Evolutionary conservation across 2,888 invertebrate genomes (phyloP).

Genomic region (Chymomyza amoena): DNA sequence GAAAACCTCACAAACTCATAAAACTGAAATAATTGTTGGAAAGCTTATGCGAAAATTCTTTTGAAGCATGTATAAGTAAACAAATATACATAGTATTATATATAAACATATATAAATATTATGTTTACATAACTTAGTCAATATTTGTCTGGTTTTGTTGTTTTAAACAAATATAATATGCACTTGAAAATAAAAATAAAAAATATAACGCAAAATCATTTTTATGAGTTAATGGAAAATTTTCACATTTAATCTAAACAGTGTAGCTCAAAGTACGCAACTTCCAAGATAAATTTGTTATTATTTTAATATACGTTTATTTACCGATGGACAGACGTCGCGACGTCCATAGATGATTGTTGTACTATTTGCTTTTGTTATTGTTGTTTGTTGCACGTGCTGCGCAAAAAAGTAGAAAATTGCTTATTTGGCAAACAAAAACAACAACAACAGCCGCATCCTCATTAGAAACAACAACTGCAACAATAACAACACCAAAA

Average conservation of each 20-base stretch:
- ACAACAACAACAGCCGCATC: constrained; percentile 23
- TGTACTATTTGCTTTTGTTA: constrained; percentile 12
- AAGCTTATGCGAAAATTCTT: not conserved
- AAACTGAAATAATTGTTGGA: not conserved
- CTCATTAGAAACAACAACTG: constrained; percentile 2
- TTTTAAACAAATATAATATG: not conserved
- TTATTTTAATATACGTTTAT: constrained; percentile 66
- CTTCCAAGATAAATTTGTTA: constrained; percentile 47
- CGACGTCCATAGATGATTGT: constrained; percentile 6
- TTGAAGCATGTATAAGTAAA: not conserved
- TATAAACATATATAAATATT: too few relatives aligned
- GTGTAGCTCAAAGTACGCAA: not conserved
- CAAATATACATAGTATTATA: not conserved
- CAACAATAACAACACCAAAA: not conserved
- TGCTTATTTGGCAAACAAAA: constrained; percentile 59
- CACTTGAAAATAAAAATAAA: constrained; percentile 6
- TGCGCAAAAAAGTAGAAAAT: constrained; percentile 55
- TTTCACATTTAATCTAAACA: constrained; percentile 40
- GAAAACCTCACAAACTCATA: not conserved
- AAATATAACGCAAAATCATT: constrained; percentile 40
- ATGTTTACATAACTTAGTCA: not conserved
- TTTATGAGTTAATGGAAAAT: constrained; percentile 62
- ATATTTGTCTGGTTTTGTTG: not conserved
- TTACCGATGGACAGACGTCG: constrained; percentile 40
- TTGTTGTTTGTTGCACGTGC: constrained; percentile 53